Conservation (phyloP, 2,797 vertebrate genomes). For the Notamacropus eugenii region DNA sequence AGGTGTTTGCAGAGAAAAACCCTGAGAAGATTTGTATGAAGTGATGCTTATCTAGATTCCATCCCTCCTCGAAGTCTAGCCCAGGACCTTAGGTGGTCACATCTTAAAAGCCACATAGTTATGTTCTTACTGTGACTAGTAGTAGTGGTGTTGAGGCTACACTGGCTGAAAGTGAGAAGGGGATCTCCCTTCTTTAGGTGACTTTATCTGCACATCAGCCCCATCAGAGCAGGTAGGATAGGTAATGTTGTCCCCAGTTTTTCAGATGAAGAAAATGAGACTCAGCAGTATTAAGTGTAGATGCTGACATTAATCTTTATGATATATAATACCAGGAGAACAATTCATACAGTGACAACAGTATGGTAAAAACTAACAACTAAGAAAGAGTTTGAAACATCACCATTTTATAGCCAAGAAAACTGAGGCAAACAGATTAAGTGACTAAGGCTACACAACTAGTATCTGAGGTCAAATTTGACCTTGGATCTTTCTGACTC, state of each 20-base stretch:
- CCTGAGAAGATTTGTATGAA: not conserved
- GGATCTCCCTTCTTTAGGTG: not conserved
- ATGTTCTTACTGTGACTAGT: not conserved
- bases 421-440: not conserved
- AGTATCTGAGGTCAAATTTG: not conserved
- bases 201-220: not conserved
- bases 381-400: not conserved
- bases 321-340: not conserved
- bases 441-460: not conserved
- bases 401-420: not conserved
- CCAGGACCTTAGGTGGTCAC: not conserved
- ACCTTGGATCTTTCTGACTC: not conserved
- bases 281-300: not conserved
- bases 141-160: not conserved
- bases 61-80: not conserved
- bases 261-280: not conserved
- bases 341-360: not conserved
- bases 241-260: not conserved
- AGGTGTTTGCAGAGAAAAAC: not conserved
- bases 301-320: not conserved
- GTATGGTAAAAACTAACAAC: not conserved
- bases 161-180: not conserved
- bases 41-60: not conserved
- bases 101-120: not conserved
- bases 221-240: not conserved